Conservation (phyloP, 1,140 invertebrate genomes). For the Meloidogyne chitwoodi region DNA sequence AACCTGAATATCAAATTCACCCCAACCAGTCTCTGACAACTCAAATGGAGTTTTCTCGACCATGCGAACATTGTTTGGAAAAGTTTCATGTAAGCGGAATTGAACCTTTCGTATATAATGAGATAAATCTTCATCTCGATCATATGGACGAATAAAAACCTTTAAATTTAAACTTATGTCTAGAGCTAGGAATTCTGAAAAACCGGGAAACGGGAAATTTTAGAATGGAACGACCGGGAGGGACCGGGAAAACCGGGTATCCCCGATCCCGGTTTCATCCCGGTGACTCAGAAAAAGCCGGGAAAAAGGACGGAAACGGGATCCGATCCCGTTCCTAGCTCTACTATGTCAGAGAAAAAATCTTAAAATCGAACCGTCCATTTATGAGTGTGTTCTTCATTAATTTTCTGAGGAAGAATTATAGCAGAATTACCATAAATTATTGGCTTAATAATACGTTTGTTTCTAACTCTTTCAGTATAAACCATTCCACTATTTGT, state of each 20-base stretch:
- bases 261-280: no score
- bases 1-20: constrained; percentile 90
- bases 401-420: constrained; percentile 95
- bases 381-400: constrained; percentile 96
- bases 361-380: constrained; percentile 70
- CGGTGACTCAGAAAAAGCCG: no score
- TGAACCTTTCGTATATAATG: constrained; percentile 65
- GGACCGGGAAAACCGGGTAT: no score
- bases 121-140: constrained; percentile 63
- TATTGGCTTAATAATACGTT: constrained; percentile 81
- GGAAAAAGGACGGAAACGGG: no score
- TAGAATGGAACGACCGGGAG: no score
- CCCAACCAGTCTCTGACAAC: constrained; percentile 97
- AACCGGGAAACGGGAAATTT: no score
- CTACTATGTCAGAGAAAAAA: no score
- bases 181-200: no score
- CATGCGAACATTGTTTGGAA: constrained; percentile 80
- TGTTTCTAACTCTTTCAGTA: constrained; percentile 27
- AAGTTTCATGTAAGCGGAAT: constrained; percentile 95
- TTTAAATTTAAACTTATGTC: background rate
- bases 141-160: constrained; percentile 90
- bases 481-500: constrained; percentile 4
- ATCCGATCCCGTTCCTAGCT: no score
- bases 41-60: constrained; percentile 91
- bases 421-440: constrained; percentile 92